Conservation (phyloP, 2,797 vertebrate species). For the Podarcis siculus region DNA sequence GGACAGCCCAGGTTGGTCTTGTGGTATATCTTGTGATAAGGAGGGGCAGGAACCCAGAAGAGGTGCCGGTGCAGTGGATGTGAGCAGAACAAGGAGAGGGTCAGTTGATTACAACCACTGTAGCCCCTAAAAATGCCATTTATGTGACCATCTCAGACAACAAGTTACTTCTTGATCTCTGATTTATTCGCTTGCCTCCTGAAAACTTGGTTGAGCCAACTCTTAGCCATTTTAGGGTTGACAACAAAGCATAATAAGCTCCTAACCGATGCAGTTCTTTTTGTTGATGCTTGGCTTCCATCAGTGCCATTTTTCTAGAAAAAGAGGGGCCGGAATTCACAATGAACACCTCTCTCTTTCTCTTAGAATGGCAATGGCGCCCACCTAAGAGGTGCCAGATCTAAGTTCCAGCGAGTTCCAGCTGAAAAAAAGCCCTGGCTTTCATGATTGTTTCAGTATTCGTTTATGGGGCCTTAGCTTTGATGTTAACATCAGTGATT, state of each 20-base stretch:
- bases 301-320: too few relatives aligned
- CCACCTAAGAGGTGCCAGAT: too few relatives aligned
- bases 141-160: neutral
- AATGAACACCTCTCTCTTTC: too few relatives aligned
- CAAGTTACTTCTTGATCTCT: neutral
- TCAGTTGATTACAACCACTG: neutral
- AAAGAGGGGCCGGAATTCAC: too few relatives aligned
- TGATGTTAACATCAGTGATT: too few relatives aligned
- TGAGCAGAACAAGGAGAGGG: too few relatives aligned
- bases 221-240: constrained; percentile 7
- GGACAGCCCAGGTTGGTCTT: neutral
- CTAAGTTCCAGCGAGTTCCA: too few relatives aligned
- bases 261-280: neutral
- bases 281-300: neutral
- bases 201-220: constrained; percentile 42
- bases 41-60: neutral
- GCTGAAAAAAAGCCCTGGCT: neutral
- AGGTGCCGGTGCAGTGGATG: neutral
- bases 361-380: too few relatives aligned
- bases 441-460: constrained; percentile 47
- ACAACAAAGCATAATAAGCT: neutral
- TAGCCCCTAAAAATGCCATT: neutral
- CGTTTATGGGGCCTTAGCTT: constrained; percentile 55
- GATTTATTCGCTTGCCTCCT: neutral
- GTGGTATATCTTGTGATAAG: neutral